A percentile compares a stretch with the other conserved stretches of the same genome.
These are phyloP conservation scores for Microctenopoma steveboyesi DNA, from an alignment of 2,797 vertebrate genomes.

Conservation along the genomic window DNA sequence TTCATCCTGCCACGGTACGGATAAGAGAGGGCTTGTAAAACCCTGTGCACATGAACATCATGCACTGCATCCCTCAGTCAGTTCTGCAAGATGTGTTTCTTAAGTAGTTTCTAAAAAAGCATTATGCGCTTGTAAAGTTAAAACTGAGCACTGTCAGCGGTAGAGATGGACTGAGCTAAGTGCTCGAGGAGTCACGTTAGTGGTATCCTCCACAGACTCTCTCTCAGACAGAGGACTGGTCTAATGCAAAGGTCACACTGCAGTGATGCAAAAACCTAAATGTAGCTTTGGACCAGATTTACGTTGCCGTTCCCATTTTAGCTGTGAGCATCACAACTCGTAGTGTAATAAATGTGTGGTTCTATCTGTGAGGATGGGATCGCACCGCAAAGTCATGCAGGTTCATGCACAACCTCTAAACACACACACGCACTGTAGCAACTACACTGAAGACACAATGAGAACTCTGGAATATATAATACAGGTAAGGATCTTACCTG, in stretches of 20 bases:
- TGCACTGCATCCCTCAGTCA: neutral
- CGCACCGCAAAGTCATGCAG: constrained; percentile 39
- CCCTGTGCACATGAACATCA: neutral
- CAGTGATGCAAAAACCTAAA: neutral
- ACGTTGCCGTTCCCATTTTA: neutral
- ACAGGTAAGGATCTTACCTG: neutral
- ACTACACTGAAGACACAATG: neutral
- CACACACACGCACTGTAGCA: neutral
- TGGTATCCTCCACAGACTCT: neutral
- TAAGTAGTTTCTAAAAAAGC: neutral
- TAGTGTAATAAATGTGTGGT: neutral
- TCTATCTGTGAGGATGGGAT: constrained; percentile 8
- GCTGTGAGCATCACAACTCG: neutral
- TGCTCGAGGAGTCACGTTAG: neutral
- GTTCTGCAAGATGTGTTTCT: no score
- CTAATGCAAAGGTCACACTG: neutral
- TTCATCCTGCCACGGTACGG: neutral
- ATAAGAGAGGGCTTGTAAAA: neutral
- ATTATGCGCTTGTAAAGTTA: neutral
- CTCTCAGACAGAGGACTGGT: neutral
- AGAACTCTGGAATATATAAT: neutral
- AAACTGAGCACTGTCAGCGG: neutral
- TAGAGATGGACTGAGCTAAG: constrained; percentile 10
- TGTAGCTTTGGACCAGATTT: constrained; percentile 4
- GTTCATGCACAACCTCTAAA: constrained; percentile 41